Evolutionary conservation across 2,888 invertebrate species (phyloP).

Genomic region (Sphaerophoria rueppellii): DNA sequence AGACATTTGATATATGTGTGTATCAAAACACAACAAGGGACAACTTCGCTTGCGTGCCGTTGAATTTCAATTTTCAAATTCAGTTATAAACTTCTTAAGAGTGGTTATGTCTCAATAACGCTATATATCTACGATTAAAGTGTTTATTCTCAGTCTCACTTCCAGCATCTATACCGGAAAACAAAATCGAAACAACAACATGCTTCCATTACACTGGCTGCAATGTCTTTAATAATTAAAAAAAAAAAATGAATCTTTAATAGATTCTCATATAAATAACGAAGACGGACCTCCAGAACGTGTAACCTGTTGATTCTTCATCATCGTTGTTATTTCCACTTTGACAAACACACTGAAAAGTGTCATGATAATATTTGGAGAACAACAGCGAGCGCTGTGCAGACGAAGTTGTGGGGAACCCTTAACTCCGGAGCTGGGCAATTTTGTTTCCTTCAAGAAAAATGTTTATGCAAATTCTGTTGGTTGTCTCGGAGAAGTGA

Average conservation of each 20-base stretch:
- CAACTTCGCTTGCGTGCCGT: slow-evolving; percentile 68
- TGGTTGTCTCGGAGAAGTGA: slow-evolving; percentile 3
- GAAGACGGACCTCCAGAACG: slow-evolving; percentile 59
- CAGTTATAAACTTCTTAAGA: slow-evolving; percentile 38
- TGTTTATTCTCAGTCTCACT: neutral
- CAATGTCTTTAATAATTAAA: neutral
- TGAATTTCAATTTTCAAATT: slow-evolving; percentile 60
- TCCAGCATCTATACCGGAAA: neutral
- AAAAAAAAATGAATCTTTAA: slow-evolving; percentile 59
- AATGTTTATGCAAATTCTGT: slow-evolving; percentile 66
- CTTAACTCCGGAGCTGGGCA: slow-evolving; percentile 16
- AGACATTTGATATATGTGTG: too few relatives aligned
- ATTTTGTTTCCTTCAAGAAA: slow-evolving; percentile 64
- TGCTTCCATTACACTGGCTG: slow-evolving; percentile 32
- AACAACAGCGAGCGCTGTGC: neutral
- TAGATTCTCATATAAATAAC: slow-evolving; percentile 67
- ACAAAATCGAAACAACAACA: neutral
- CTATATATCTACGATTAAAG: neutral
- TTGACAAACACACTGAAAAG: slow-evolving; percentile 22
- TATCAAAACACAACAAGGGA: slow-evolving; percentile 41
- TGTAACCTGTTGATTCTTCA: slow-evolving; percentile 62
- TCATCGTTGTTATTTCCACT: slow-evolving; percentile 46
- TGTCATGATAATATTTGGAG: slow-evolving; percentile 52
- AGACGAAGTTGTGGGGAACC: too few relatives aligned
- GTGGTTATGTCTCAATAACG: slow-evolving; percentile 35